Conservation (phyloP, 2,888 invertebrate species). For the Agriopis leucophaearia region DNA sequence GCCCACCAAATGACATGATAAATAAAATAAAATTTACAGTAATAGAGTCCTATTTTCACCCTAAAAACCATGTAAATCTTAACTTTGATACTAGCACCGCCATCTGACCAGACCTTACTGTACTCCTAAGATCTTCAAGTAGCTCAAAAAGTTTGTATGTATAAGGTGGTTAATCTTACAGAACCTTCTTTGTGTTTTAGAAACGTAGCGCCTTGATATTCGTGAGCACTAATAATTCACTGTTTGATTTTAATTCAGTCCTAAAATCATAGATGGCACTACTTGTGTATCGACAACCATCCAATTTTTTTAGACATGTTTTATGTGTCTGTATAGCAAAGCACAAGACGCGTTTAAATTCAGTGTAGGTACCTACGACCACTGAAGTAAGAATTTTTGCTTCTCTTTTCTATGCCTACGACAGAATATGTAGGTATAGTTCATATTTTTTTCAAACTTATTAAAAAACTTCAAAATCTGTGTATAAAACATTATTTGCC, state of each 20-base stretch:
- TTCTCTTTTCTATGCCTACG: too few relatives aligned
- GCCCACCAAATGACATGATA: not conserved
- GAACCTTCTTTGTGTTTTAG: not conserved
- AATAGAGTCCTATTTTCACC: too few relatives aligned
- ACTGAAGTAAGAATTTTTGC: too few relatives aligned
- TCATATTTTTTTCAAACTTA: too few relatives aligned
- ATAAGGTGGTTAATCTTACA: not conserved
- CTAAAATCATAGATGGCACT: slow-evolving; percentile 9
- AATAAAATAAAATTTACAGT: too few relatives aligned
- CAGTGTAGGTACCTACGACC: too few relatives aligned
- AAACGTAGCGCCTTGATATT: not conserved
- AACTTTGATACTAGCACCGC: slow-evolving; percentile 16
- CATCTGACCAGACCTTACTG: slow-evolving; percentile 14
- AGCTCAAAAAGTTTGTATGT: too few relatives aligned
- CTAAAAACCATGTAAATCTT: not conserved
- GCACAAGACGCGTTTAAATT: too few relatives aligned
- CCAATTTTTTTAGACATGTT: not conserved
- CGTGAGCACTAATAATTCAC: not conserved
- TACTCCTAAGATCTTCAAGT: slow-evolving; percentile 1
- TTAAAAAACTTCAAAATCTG: too few relatives aligned
- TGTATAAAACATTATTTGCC: too few relatives aligned
- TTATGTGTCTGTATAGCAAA: too few relatives aligned
- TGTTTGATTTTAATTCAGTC: not conserved
- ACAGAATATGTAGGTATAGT: too few relatives aligned
- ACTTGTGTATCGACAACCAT: not conserved